Conservation (phyloP, 2,888 invertebrate genomes). For the Ariolimax columbianus region DNA sequence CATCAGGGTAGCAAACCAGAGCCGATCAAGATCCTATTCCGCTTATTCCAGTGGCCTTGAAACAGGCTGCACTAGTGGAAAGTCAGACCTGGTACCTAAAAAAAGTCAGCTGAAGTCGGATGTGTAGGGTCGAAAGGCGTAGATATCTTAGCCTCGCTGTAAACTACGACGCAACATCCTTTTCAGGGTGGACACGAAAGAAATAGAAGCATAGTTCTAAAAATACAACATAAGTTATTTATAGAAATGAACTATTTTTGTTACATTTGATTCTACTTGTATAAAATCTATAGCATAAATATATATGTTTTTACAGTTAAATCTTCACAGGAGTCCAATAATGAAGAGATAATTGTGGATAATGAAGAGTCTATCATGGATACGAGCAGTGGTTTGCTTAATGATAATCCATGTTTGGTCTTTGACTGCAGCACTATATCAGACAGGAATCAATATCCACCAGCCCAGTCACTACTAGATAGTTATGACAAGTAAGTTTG, state of each 20-base stretch:
- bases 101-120: too few species aligned
- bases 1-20: too few species aligned
- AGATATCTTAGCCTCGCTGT: too few species aligned
- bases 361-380: background rate
- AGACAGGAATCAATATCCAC: background rate
- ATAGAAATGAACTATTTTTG: background rate
- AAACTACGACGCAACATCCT: too few species aligned
- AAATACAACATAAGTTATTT: background rate
- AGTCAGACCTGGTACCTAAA: too few species aligned
- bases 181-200: too few species aligned
- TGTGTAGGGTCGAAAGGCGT: too few species aligned
- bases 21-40: too few species aligned
- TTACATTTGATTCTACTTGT: background rate
- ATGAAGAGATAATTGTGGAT: background rate
- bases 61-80: too few species aligned
- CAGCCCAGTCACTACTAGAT: conserved; percentile 8
- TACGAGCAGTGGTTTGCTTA: background rate
- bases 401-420: background rate
- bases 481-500: conserved; percentile 23
- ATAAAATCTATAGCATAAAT: too few species aligned
- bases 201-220: background rate
- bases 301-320: conserved; percentile 1
- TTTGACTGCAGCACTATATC: background rate
- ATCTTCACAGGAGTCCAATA: background rate
- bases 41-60: too few species aligned